Base-by-base conservation (phyloP, 2,888 invertebrate genomes). In the Cabera pusaria region DNA sequence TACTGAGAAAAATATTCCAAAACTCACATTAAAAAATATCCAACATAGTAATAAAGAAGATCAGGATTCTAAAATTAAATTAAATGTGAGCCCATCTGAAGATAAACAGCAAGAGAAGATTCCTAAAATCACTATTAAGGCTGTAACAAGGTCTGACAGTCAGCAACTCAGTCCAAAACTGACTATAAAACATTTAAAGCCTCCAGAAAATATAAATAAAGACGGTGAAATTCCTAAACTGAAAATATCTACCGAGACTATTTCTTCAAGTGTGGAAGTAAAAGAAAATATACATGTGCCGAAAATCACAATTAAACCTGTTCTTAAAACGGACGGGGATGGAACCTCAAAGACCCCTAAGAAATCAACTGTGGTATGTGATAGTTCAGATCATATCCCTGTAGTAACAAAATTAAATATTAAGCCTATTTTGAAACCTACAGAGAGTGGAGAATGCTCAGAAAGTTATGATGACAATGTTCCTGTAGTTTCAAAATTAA, bases 271-370 rank as follows among this genome's bases (percentile, higher is more conserved):
- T 56, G 26, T 61, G 44, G 79, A 79, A 37, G 42, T 56, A n/a
- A 80, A 73, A 60, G 84, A 85, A 54, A 70, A 61, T 62, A 56
- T 74, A 22, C 85, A 89, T 65, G 78, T 91, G 64, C 91, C 92
- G 58, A 91, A 91, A 78, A 79, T 92, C 38, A 91, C 91, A 33
- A 91, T 91, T 20, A 92, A 92, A 71, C 83, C 90, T 47, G 67
- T 87, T 12, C 58, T 70, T 42, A 83, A 79, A 59, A 49, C 57
- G 32, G 81, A 80, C 52, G 31, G 45, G 45, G 81, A 79, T 42
- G 40, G 55, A 42, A 39, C 46, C 44, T 37, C 49, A 22, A 77
- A 75, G 53, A 59, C 66, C 49, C 58, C 64, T 14, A 77, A 70
- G 54, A 78, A 75, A 44, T 56, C 66, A 24, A 39, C 50, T 43